Evolutionary conservation across 1,140 invertebrate genomes (phyloP).

Genomic region (Cheumatopsyche charites): DNA sequence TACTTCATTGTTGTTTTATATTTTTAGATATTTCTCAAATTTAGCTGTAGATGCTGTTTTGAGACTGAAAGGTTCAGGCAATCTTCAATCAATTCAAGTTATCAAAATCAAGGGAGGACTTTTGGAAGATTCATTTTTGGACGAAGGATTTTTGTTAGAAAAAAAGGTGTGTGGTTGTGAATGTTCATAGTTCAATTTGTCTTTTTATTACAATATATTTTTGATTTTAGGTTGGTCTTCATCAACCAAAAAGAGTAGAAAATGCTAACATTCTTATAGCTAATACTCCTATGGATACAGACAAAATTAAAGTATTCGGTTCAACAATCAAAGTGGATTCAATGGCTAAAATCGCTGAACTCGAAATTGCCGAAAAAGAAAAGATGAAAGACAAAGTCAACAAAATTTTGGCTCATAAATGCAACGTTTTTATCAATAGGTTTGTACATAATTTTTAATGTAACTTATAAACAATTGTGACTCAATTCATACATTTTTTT

Average conservation of each 20-base stretch:
- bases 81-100: conserved; percentile 95
- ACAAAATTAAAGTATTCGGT: conserved; percentile 99
- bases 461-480: neutral
- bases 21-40: conserved; percentile 81
- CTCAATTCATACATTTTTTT: neutral
- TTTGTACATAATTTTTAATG: conserved; percentile 51
- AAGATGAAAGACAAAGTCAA: conserved; percentile 99
- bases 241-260: conserved; percentile 89
- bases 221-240: conserved; percentile 61
- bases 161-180: conserved; percentile 71
- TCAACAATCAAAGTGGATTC: conserved; percentile 97
- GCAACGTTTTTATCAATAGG: conserved; percentile 99
- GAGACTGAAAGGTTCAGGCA: conserved; percentile 93
- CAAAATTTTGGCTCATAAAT: conserved; percentile 94
- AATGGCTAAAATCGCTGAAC: conserved; percentile 96
- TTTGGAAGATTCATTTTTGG: conserved; percentile 94
- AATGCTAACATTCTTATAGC: conserved; percentile 97
- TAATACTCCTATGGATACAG: conserved; percentile 99
- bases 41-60: conserved; percentile 95
- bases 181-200: neutral
- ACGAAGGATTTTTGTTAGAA: conserved; percentile 97
- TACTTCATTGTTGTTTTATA: conserved; percentile 21
- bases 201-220: conserved; percentile 1
- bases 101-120: conserved; percentile 96
- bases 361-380: conserved; percentile 97